These are phyloP conservation scores for Myotis vivesi DNA, from an alignment of 2,797 vertebrate genomes.

Conservation along the genomic window DNA sequence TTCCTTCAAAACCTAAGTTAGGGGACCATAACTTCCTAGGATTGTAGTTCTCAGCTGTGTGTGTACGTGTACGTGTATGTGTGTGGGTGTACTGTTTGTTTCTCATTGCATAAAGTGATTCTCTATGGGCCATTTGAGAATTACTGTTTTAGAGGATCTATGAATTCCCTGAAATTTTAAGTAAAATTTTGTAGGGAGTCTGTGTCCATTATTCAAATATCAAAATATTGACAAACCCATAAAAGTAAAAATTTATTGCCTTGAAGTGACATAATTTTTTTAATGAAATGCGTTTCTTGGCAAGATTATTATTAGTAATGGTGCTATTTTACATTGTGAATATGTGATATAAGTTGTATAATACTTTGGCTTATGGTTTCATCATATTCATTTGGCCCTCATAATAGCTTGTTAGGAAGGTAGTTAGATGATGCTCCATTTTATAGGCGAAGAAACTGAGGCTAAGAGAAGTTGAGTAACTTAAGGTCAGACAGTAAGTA, in stretches of 20 bases:
- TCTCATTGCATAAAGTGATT: neutral
- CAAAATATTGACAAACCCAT: neutral
- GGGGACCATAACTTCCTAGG: neutral
- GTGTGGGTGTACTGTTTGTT: neutral
- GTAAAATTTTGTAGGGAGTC: neutral
- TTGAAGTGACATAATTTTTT: neutral
- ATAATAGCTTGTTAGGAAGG: neutral
- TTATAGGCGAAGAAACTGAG: neutral
- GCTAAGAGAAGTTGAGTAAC: neutral
- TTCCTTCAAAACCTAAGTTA: neutral
- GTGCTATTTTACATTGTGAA: conserved; percentile 3
- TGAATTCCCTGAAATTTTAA: neutral
- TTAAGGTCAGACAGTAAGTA: neutral
- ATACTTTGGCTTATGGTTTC: neutral
- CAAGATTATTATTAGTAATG: conserved; percentile 4
- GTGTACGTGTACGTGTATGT: too few relatives aligned
- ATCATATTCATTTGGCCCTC: neutral
- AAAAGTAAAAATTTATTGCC: neutral
- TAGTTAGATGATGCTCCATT: neutral
- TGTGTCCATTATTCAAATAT: neutral
- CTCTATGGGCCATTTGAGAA: neutral
- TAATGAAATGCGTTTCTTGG: neutral
- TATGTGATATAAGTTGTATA: neutral
- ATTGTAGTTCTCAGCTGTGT: neutral
- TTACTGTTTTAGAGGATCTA: neutral